Percentiles rank a stretch among this genome's conserved stretches.
Evolutionary conservation across 2,888 invertebrate species (phyloP).

Genomic region (Disparrhopalites patrizii): DNA sequence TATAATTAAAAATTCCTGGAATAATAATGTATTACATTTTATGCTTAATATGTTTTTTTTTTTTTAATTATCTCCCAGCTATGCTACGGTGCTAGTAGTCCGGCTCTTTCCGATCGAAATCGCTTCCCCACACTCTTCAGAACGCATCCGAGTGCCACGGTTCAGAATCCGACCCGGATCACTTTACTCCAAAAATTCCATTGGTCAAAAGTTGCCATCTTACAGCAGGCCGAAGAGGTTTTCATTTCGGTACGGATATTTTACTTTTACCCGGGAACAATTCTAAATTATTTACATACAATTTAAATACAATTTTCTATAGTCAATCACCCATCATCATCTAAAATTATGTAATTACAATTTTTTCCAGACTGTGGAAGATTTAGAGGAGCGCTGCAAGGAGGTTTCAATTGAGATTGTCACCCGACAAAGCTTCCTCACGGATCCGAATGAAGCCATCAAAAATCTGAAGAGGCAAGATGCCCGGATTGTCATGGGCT

Average conservation of each 20-base stretch:
- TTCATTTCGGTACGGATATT: conserved; percentile 74
- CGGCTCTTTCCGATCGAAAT: conserved; percentile 92
- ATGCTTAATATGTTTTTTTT: background rate
- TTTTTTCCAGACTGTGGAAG: conserved; percentile 82
- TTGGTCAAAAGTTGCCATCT: conserved; percentile 94
- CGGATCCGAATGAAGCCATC: conserved; percentile 95
- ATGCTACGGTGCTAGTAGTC: conserved; percentile 98
- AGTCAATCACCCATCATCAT: background rate
- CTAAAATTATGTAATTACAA: background rate
- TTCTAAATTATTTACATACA: no score
- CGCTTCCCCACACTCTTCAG: conserved; percentile 97
- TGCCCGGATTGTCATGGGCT: conserved; percentile 93
- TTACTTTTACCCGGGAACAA: no score
- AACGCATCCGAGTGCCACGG: conserved; percentile 98
- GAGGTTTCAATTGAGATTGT: conserved; percentile 91
- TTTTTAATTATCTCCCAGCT: conserved; percentile 59
- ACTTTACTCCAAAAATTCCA: conserved; percentile 94
- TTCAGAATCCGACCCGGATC: conserved; percentile 96
- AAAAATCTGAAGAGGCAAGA: conserved; percentile 87
- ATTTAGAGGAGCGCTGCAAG: conserved; percentile 89
- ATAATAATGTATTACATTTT: conserved; percentile 1
- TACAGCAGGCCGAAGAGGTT: conserved; percentile 98
- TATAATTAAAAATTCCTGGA: background rate
- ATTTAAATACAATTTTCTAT: background rate
- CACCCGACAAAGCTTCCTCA: conserved; percentile 92